A percentile compares a stretch with the other conserved stretches of the same genome.
Conservation (phyloP, 2,113 vertebrate genomes). For the Hydropotes inermis region DNA sequence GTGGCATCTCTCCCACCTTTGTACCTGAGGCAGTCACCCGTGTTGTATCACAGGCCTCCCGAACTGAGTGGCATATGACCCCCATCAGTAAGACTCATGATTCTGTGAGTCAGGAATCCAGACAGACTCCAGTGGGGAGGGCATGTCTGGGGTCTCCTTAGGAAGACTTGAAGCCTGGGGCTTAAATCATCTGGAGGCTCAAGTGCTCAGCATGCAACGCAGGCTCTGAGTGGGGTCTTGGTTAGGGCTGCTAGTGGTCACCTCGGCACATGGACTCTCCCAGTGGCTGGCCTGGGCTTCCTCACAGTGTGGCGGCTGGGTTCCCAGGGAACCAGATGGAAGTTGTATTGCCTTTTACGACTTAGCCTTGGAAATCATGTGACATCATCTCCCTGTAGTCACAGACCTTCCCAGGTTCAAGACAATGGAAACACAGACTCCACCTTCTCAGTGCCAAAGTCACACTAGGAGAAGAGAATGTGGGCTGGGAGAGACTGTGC, state of each 20-base stretch:
- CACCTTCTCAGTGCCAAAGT: neutral
- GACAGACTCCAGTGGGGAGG: neutral
- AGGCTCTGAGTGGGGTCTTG: too few relatives aligned
- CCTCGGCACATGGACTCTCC: neutral
- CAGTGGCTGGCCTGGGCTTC: neutral
- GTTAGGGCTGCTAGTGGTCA: too few relatives aligned
- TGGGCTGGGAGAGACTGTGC: neutral
- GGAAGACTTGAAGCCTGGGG: neutral
- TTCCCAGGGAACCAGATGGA: neutral
- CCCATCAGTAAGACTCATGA: too few relatives aligned
- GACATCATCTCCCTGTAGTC: neutral
- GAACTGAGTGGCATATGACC: too few relatives aligned
- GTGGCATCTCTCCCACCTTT: neutral
- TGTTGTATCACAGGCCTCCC: neutral
- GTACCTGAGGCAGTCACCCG: too few relatives aligned
- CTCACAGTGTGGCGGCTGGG: rapidly evolving
- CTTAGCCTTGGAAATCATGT: neutral
- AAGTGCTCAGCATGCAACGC: rapidly evolving
- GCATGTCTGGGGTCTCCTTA: neutral
- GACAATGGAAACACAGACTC: too few relatives aligned
- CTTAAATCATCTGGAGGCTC: neutral
- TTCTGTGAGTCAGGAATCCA: neutral
- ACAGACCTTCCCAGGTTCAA: neutral
- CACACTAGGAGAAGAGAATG: neutral
- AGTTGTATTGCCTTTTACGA: neutral